A percentile compares a stretch with the other conserved stretches of the same genome.
These are phyloP conservation scores for Notolabrus celidotus DNA, from an alignment of 2,797 vertebrate species.

Conservation along the genomic window DNA sequence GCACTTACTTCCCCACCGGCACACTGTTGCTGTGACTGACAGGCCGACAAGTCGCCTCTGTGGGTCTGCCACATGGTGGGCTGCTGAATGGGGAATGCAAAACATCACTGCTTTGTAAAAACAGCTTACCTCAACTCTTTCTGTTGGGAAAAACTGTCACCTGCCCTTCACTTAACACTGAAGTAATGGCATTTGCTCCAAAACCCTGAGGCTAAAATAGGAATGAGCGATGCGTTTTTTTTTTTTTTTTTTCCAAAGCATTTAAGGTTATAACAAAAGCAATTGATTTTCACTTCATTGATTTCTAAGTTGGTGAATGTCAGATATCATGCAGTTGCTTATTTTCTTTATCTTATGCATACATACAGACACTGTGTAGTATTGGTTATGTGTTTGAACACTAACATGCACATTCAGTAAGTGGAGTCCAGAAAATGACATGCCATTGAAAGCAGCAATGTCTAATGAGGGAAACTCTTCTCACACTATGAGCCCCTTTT, in stretches of 20 bases:
- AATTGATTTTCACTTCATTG: conserved; percentile 41
- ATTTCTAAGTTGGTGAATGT: conserved; percentile 63
- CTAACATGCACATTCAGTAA: conserved; percentile 5
- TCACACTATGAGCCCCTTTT: conserved; percentile 43
- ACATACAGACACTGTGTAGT: conserved; percentile 11
- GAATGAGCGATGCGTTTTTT: conserved; percentile 43
- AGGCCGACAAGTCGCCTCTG: conserved; percentile 77
- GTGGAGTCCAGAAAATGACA: conserved; percentile 44
- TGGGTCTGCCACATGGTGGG: conserved; percentile 83
- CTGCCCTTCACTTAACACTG: conserved; percentile 66
- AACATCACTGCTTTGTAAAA: conserved; percentile 73
- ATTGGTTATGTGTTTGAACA: conserved; percentile 26
- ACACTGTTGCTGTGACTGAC: conserved; percentile 83
- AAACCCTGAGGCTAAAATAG: conserved; percentile 25
- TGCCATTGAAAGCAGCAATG: conserved; percentile 55
- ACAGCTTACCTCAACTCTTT: conserved; percentile 75
- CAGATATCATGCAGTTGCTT: conserved; percentile 47
- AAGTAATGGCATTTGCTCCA: conserved; percentile 49
- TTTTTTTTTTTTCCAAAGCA: neutral
- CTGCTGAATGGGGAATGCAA: conserved; percentile 73
- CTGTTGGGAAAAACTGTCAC: conserved; percentile 61
- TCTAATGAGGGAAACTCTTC: conserved; percentile 55
- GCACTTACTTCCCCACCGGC: conserved; percentile 75
- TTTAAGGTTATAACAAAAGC: conserved; percentile 40
- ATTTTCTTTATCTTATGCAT: neutral